phyloP scores from a whole-genome alignment of 1,140 invertebrate genomes.

The Camponotus vicinus region DNA sequence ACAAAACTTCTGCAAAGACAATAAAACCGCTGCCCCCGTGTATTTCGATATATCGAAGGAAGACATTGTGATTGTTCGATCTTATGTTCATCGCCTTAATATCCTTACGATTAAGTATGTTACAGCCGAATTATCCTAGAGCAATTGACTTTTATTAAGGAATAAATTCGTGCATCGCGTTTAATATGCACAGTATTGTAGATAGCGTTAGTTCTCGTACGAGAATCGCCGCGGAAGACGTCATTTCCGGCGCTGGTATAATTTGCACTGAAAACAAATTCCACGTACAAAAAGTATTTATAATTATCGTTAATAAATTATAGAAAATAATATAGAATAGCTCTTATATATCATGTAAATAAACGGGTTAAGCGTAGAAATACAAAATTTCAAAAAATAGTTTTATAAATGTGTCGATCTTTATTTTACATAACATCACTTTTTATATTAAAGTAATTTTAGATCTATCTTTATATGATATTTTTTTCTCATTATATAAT shows the following conservation, averaged over 20 bases:
- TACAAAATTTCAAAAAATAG: neutral
- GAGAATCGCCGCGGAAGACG: constrained; percentile 78
- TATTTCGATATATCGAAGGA: constrained; percentile 77
- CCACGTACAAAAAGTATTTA: constrained; percentile 11
- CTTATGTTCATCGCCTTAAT: constrained; percentile 62
- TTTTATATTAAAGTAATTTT: neutral
- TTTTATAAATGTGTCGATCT: neutral
- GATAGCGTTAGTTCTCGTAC: constrained; percentile 76
- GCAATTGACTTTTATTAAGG: constrained; percentile 84
- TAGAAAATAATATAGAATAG: neutral
- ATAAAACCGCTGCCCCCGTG: constrained; percentile 74
- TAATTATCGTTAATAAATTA: neutral
- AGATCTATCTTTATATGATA: neutral
- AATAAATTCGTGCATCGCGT: constrained; percentile 80
- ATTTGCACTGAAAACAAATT: constrained; percentile 81
- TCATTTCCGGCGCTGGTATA: constrained; percentile 74
- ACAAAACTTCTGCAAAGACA: constrained; percentile 75
- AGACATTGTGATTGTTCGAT: constrained; percentile 78
- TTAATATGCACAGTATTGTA: constrained; percentile 78
- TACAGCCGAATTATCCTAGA: constrained; percentile 82
- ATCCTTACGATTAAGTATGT: constrained; percentile 61
- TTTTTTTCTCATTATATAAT: neutral
- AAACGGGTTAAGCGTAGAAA: neutral
- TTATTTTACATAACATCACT: neutral
- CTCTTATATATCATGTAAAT: neutral